Conservation (phyloP, 1,140 invertebrate genomes). For the Dreissena rostriformis region DNA sequence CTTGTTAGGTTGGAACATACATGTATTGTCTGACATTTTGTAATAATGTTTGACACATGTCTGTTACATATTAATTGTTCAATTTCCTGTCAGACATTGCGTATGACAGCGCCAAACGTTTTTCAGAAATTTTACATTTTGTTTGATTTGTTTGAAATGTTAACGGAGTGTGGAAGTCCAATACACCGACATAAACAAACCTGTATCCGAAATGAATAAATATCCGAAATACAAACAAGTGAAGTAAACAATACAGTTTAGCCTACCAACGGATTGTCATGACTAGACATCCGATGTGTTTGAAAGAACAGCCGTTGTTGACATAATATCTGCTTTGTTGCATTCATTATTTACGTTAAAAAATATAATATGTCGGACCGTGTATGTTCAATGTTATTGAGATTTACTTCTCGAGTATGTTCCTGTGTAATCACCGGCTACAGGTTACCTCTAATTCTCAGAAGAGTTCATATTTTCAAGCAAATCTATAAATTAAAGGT, state of each 20-base stretch:
- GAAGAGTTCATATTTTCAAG: neutral
- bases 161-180: neutral
- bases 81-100: no score
- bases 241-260: neutral
- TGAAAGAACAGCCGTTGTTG: neutral
- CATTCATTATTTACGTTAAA: neutral
- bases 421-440: slow-evolving; percentile 2
- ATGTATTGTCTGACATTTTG: no score
- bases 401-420: no score
- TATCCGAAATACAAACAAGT: slow-evolving; percentile 7
- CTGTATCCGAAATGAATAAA: neutral
- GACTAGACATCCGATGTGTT: slow-evolving; percentile 20
- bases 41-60: no score
- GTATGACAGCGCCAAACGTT: no score
- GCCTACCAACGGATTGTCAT: slow-evolving; percentile 46
- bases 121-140: no score
- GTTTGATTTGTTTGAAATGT: neutral
- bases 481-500: no score
- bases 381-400: no score
- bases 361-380: neutral
- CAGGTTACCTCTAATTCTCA: slow-evolving; percentile 17
- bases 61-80: no score
- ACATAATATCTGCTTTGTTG: neutral
- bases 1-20: no score
- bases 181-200: neutral